phyloP scores from a whole-genome alignment of 2,888 invertebrate genomes.

The Cosmia trapezina region DNA sequence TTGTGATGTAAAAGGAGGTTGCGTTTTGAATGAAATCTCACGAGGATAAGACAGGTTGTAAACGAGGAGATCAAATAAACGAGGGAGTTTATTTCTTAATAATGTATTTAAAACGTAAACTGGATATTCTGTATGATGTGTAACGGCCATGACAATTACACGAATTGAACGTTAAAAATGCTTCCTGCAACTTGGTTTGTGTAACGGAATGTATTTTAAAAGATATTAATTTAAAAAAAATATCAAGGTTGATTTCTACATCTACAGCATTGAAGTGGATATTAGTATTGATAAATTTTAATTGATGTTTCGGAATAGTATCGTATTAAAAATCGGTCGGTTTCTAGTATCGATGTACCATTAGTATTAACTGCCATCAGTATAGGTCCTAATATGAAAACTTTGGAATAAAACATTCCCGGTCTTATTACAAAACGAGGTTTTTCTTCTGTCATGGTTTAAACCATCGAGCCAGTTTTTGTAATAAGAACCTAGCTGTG shows the following conservation, averaged over 20 bases:
- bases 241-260: conserved; percentile 20
- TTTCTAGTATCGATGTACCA: conserved; percentile 43
- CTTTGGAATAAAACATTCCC: conserved; percentile 64
- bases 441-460: too few relatives aligned
- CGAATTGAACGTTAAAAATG: conserved; percentile 20
- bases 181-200: conserved; percentile 17
- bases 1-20: conserved; percentile 28
- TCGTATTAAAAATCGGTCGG: conserved; percentile 28
- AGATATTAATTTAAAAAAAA: conserved; percentile 4
- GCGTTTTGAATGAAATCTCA: conserved; percentile 13
- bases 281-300: conserved; percentile 24
- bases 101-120: conserved; percentile 33
- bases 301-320: conserved; percentile 21
- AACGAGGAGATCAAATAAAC: conserved; percentile 38
- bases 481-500: too few relatives aligned
- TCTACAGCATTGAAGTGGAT: conserved; percentile 36
- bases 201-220: conserved; percentile 18
- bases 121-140: conserved; percentile 3
- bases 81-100: conserved; percentile 36
- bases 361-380: conserved; percentile 56
- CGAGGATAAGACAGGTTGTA: conserved; percentile 11
- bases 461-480: too few relatives aligned
- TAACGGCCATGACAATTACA: conserved; percentile 33
- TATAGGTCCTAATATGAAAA: conserved; percentile 45
- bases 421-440: too few relatives aligned